Evolutionary conservation across 1,140 invertebrate genomes (phyloP).

Genomic region (Pogonognathellus flavescens): DNA sequence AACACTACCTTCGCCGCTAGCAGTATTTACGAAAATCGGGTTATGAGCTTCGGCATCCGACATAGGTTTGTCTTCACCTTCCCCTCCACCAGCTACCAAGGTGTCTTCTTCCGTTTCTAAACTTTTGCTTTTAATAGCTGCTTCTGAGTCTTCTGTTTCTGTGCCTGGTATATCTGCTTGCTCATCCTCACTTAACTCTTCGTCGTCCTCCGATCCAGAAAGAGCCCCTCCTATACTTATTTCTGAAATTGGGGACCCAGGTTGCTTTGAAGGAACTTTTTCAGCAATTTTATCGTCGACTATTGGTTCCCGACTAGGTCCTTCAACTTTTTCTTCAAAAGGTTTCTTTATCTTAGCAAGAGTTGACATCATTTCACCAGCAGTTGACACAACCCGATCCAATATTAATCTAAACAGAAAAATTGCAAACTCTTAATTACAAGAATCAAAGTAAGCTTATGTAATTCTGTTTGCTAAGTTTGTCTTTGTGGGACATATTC

Average conservation of each 20-base stretch:
- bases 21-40: conserved; percentile 58
- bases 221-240: not conserved
- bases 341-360: conserved; percentile 20
- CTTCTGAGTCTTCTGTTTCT: conserved; percentile 46
- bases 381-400: conserved; percentile 60
- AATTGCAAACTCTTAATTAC: not conserved
- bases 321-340: conserved; percentile 34
- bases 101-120: conserved; percentile 15
- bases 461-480: too few relatives aligned
- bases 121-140: conserved; percentile 12
- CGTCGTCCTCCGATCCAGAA: not conserved
- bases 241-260: not conserved
- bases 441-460: too few relatives aligned
- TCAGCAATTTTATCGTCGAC: not conserved
- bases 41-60: conserved; percentile 39
- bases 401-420: conserved; percentile 55
- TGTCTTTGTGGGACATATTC: too few relatives aligned
- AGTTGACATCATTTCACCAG: conserved; percentile 56
- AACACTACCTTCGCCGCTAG: conserved; percentile 60
- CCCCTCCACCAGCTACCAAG: conserved; percentile 41
- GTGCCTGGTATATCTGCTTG: conserved; percentile 14
- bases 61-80: conserved; percentile 36
- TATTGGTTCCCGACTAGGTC: not conserved
- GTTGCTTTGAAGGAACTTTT: not conserved
- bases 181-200: conserved; percentile 42